Conservation (phyloP, 2,113 vertebrate genomes). For the Corythornis madagascariensis region DNA sequence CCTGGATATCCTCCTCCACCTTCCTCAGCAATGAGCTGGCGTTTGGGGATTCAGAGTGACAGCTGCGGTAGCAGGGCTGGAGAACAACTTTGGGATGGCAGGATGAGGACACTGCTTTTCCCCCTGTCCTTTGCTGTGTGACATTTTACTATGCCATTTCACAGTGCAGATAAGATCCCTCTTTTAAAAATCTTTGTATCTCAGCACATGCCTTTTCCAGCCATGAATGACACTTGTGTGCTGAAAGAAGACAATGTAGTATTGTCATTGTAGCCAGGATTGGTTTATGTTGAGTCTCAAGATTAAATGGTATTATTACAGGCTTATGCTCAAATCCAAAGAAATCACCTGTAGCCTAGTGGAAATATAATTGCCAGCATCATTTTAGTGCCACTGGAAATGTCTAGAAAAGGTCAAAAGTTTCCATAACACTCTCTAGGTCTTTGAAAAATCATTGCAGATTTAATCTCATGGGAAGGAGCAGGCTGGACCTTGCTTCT, state of each 20-base stretch:
- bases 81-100: neutral
- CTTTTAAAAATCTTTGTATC: neutral
- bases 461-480: neutral
- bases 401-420: neutral
- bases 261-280: neutral
- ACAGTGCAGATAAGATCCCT: neutral
- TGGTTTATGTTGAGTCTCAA: neutral
- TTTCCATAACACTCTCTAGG: neutral
- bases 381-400: neutral
- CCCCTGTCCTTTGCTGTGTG: neutral
- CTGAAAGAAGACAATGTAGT: neutral
- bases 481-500: neutral
- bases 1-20: neutral
- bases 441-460: neutral
- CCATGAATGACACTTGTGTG: neutral
- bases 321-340: neutral
- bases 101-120: neutral
- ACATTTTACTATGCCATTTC: fast-evolving
- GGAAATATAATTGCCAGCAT: neutral
- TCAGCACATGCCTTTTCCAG: neutral
- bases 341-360: fast-evolving
- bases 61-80: neutral
- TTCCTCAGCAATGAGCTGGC: neutral
- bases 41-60: fast-evolving
- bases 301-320: neutral